Conservation (phyloP, 2,113 vertebrate genomes). For the Pitta sordida region DNA sequence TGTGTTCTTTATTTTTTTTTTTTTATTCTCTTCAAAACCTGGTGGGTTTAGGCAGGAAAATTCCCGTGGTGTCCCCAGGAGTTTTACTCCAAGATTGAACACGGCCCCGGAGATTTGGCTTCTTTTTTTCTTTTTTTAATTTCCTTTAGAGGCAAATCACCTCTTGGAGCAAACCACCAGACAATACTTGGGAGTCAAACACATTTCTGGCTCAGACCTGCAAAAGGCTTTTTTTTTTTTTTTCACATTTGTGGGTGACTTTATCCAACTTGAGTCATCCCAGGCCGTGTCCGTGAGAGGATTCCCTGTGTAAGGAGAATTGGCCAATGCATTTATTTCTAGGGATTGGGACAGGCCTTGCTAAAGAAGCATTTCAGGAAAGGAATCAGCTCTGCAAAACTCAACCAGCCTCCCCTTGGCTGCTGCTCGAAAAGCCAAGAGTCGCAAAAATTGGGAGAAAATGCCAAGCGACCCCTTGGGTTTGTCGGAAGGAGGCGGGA, state of each 20-base stretch:
- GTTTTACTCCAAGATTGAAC: neutral
- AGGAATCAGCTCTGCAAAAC: neutral
- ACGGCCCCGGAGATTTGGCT: neutral
- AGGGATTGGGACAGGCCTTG: neutral
- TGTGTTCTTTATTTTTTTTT: too few species aligned
- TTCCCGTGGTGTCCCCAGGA: neutral
- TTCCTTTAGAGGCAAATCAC: neutral
- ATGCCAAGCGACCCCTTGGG: neutral
- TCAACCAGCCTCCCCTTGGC: neutral
- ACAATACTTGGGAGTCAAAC: slow-evolving; percentile 2
- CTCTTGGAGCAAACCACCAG: neutral
- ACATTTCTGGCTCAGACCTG: slow-evolving; percentile 5
- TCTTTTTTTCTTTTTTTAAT: neutral
- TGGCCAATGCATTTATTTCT: neutral
- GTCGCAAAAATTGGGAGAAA: neutral
- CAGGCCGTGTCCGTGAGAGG: slow-evolving; percentile 2
- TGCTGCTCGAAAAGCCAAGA: neutral
- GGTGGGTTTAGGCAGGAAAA: neutral
- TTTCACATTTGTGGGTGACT: neutral
- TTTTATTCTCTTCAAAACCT: neutral
- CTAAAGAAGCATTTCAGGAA: neutral
- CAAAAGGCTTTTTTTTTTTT: too few species aligned
- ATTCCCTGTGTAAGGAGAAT: slow-evolving; percentile 26
- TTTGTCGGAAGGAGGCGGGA: neutral
- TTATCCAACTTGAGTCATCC: slow-evolving; percentile 14